Evolutionary conservation across 2,113 vertebrate genomes (phyloP), one percentile per base, ranked within the genome.

Genomic region (Centropus unirufus): DNA sequence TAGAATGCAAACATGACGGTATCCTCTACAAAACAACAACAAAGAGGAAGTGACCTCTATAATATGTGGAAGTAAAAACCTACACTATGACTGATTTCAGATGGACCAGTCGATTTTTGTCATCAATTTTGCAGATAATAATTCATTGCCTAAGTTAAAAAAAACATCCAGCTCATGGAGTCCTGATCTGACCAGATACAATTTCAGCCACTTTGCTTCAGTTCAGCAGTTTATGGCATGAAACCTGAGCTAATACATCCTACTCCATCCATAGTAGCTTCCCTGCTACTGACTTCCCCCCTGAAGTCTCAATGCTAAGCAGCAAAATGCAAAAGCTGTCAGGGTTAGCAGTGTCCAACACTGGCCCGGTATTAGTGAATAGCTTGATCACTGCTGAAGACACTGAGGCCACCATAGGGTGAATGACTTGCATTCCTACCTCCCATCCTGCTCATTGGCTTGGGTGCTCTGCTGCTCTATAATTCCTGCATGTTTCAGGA

Each of bases 301-400:
- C 42, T 85, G 23, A 85, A 79, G 27, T 36, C 14, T 24, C 44
- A 52, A 18, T 11, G 18, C 47, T 75, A 39, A 84, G 39, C 3
- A 84, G 49, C 15, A 75, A 55, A 52, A 13, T 6, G 20, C 9
- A 89, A 76, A 87, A 85, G 32, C 40, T 64, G 55, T 8, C 36
- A 79, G n/a, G 26, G 22, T 83, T 40, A 88, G 67, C 34, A 52
- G 23, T 19, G 27, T 51, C 54, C 49, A 85, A 3, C 4, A 36
- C 0, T 49, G 40, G 64, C 23, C 49, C 11, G 73, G 21, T 4
- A 47, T 21, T 1, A 64, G 5, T 5, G 21, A 73, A 68, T 0
- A 75, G 2, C 23, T n/a, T 42, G 34, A 85, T 18, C n/a, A 27
- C 49, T 68, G 18, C 40, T 64, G 54, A 94, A 75, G 44, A 47